phyloP scores from a whole-genome alignment of 2,113 vertebrate genomes.

The Isurus oxyrinchus region DNA sequence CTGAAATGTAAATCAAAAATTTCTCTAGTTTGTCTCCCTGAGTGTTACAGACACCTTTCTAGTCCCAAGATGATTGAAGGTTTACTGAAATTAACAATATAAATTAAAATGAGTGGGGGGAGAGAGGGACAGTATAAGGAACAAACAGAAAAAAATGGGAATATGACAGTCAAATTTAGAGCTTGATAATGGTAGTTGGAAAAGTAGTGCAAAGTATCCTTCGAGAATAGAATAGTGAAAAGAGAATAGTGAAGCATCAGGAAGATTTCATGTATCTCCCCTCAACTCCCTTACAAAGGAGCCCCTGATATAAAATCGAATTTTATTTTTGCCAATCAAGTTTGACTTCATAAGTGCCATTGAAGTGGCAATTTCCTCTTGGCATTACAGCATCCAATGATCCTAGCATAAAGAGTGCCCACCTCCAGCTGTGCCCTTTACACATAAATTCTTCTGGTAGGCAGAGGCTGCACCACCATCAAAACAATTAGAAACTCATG shows the following conservation, averaged over 20 bases:
- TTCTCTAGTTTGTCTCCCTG: too few relatives aligned
- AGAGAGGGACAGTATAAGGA: not conserved
- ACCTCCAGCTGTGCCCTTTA: not conserved
- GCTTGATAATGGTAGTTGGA: not conserved
- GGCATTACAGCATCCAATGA: not conserved
- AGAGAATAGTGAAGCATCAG: not conserved
- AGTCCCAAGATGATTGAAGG: too few relatives aligned
- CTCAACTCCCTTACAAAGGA: not conserved
- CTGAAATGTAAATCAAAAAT: too few relatives aligned
- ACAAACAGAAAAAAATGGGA: not conserved
- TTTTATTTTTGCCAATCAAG: too few relatives aligned
- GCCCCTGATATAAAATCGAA: too few relatives aligned
- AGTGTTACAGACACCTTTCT: too few relatives aligned
- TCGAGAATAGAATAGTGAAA: too few relatives aligned
- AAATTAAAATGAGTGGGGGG: too few relatives aligned
- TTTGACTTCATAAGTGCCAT: not conserved
- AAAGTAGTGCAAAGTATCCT: not conserved
- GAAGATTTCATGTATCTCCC: not conserved
- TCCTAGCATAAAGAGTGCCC: not conserved
- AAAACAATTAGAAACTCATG: not conserved
- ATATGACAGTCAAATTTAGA: not conserved
- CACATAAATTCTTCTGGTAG: not conserved
- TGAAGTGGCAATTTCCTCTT: not conserved
- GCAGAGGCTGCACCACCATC: not conserved
- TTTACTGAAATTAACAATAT: too few relatives aligned